Percentiles rank a stretch among this genome's conserved stretches.
Conservation (phyloP, 2,113 vertebrate species). For the Oreochromis tanganicae region DNA sequence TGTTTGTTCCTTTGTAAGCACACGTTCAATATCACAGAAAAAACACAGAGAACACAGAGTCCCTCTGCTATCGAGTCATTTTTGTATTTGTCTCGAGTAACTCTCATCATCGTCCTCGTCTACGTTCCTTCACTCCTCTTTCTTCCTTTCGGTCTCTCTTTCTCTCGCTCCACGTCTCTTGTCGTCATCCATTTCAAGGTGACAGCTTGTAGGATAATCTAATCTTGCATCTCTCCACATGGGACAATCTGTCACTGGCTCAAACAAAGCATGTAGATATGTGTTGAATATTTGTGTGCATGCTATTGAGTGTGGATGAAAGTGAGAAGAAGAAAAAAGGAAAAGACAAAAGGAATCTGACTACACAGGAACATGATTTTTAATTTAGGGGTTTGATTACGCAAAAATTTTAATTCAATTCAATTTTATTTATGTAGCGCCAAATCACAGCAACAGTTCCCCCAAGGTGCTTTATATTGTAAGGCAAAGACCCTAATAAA, state of each 20-base stretch:
- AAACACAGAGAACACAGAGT: not conserved
- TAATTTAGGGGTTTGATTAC: not conserved
- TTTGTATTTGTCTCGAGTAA: not conserved
- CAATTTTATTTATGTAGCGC: not conserved
- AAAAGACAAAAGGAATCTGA: not conserved
- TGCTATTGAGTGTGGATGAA: not conserved
- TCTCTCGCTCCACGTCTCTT: not conserved
- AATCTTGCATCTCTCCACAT: slow-evolving; percentile 4
- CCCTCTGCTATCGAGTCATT: not conserved
- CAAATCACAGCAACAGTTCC: not conserved
- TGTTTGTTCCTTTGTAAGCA: not conserved
- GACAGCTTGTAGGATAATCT: slow-evolving; percentile 44
- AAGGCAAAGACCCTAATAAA: not conserved
- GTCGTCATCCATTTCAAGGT: slow-evolving; percentile 6
- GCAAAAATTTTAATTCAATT: not conserved
- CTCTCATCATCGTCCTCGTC: not conserved
- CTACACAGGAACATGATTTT: not conserved
- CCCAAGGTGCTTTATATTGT: not conserved
- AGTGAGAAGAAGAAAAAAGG: not conserved
- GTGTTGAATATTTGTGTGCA: not conserved
- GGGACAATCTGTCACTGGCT: slow-evolving; percentile 21
- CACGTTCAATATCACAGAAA: not conserved
- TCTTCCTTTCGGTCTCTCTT: not conserved
- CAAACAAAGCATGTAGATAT: not conserved
- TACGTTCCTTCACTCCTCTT: not conserved